Evolutionary conservation across 2,113 vertebrate genomes (phyloP).

Genomic region (Nettapus auritus): DNA sequence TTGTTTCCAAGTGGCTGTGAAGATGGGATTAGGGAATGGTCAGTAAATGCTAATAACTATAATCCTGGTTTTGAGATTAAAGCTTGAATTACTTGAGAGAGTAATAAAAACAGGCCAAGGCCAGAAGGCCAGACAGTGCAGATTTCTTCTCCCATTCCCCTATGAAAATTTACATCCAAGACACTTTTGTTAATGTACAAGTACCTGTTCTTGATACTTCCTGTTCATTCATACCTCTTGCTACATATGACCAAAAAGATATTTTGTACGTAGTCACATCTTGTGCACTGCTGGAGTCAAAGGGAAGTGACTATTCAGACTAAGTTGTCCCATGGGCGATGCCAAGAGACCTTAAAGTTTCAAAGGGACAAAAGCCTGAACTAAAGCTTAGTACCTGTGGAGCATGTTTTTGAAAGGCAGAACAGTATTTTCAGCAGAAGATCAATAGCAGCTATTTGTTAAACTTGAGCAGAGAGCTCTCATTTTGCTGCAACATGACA

Average conservation of each 20-base stretch:
- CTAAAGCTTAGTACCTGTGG: neutral
- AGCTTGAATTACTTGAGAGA: neutral
- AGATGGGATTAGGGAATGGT: neutral
- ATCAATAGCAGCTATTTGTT: neutral
- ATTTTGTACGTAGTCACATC: neutral
- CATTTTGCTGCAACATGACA: neutral
- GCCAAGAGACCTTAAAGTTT: neutral
- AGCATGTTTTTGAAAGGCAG: neutral
- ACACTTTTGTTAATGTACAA: no score
- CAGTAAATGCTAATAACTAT: neutral
- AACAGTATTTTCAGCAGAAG: neutral
- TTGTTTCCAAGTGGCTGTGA: neutral
- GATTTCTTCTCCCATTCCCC: neutral
- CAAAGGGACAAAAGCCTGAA: accelerated
- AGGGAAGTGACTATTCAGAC: neutral
- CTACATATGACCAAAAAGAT: neutral
- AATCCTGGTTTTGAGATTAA: neutral
- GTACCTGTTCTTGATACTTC: neutral
- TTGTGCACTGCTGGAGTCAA: neutral
- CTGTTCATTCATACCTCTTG: neutral
- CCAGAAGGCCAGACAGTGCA: neutral
- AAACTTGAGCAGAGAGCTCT: neutral
- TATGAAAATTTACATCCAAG: neutral
- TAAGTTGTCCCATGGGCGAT: neutral
- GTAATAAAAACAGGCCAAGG: neutral